phyloP scores from a whole-genome alignment of 2,797 vertebrate species.

The Sebastes baramenuke region DNA sequence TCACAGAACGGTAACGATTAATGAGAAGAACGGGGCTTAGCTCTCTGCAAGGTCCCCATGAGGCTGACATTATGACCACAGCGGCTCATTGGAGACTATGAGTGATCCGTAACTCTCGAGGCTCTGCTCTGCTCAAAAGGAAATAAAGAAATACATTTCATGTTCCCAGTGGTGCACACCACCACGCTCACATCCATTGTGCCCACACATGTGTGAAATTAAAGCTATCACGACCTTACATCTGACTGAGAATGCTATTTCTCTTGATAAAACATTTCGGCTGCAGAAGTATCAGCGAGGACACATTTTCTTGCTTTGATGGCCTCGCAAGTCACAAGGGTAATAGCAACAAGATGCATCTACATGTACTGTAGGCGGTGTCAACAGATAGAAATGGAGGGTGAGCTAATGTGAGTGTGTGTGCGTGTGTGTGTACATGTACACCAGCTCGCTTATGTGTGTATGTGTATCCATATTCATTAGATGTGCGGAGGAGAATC shows the following conservation, averaged over 20 bases:
- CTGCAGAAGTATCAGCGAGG: constrained; percentile 54
- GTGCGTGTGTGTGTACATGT: constrained; percentile 31
- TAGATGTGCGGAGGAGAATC: constrained; percentile 64
- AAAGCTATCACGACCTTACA: constrained; percentile 74
- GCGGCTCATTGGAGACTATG: constrained; percentile 29
- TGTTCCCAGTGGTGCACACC: constrained; percentile 54
- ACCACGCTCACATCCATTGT: constrained; percentile 60
- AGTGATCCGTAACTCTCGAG: constrained; percentile 33
- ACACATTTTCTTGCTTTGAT: constrained; percentile 71
- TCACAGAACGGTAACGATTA: constrained; percentile 7
- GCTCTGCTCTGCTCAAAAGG: constrained; percentile 39
- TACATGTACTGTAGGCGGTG: constrained; percentile 41
- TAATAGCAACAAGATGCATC: constrained; percentile 69
- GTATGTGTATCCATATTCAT: constrained; percentile 79
- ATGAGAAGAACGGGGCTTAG: neutral
- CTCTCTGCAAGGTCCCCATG: neutral
- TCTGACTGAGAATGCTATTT: constrained; percentile 74
- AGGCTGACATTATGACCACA: constrained; percentile 23
- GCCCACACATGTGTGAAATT: constrained; percentile 83
- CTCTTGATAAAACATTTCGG: constrained; percentile 72
- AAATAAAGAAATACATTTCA: constrained; percentile 65
- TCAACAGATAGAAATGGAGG: constrained; percentile 42
- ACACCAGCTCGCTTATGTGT: constrained; percentile 39
- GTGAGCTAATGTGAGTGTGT: neutral
- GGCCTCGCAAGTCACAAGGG: constrained; percentile 51